These are phyloP conservation scores for Priocnemis perturbator DNA, from an alignment of 2,888 invertebrate species.

Conservation along the genomic window DNA sequence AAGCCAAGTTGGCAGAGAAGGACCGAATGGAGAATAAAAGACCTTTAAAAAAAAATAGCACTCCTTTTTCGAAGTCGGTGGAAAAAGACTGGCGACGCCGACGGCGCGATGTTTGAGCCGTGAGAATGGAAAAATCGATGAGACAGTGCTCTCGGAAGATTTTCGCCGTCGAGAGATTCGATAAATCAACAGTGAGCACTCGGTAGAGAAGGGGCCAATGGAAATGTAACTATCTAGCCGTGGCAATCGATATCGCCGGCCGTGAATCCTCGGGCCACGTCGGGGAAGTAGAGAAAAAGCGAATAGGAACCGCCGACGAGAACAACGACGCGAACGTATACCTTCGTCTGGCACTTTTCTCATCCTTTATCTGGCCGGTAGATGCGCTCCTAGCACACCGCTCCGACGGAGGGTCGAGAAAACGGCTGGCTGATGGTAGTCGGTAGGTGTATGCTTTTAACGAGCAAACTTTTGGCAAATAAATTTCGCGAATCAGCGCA, in stretches of 20 bases:
- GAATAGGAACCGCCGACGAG: constrained; percentile 9
- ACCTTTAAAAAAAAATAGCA: too few relatives aligned
- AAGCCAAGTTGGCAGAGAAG: background rate
- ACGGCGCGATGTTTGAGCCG: constrained; percentile 8
- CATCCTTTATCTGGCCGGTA: constrained; percentile 36
- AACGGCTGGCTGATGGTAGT: constrained; percentile 1
- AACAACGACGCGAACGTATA: constrained; percentile 5
- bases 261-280: constrained; percentile 4
- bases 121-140: constrained; percentile 14
- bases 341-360: constrained; percentile 28
- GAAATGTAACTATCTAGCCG: constrained; percentile 1
- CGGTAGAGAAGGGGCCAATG: background rate
- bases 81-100: background rate
- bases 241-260: background rate
- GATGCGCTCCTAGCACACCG: constrained; percentile 32
- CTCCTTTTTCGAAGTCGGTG: too few relatives aligned
- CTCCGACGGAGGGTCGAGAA: constrained; percentile 16
- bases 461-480: constrained; percentile 62
- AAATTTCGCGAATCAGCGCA: constrained; percentile 58
- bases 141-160: background rate
- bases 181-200: background rate
- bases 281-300: constrained; percentile 9
- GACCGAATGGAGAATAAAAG: too few relatives aligned
- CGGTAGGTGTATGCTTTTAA: constrained; percentile 50
- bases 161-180: background rate